Evolutionary conservation across 2,888 invertebrate genomes (phyloP), one percentile per base, ranked within the genome.

Genomic region (Metallyticus violacea): DNA sequence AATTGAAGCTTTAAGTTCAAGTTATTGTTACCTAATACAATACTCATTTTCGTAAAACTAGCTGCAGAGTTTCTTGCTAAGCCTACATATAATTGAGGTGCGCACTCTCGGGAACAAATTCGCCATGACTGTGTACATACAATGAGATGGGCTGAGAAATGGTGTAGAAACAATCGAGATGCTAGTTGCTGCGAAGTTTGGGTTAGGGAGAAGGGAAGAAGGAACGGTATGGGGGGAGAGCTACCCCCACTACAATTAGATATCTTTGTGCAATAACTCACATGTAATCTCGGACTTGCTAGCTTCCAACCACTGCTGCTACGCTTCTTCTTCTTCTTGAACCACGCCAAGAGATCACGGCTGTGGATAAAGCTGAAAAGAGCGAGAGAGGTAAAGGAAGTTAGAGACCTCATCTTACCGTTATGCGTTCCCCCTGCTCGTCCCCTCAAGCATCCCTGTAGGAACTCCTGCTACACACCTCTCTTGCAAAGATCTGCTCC

Each of bases 231-330:
- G 85, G 79, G 85, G 85, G 26, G 85, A 85, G 85, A 85, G 80
- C 62, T 62, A 85, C 85, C 89, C 88, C 89, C 91, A 90, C 92
- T 91, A 92, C 92, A 92, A 92, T 93, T 92, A 92, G 92, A 92
- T 93, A 93, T 93, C 93, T 92, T 92, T 92, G 91, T 91, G 91
- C 92, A 91, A 92, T 93, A 93, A 93, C 94, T 94, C 94, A 94
- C 92, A 93, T 92, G 93, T 93, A 94, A 93, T 92, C 93, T 93
- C 92, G 91, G 91, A 91, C 85, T 85, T 91, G 91, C 91, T 91
- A 91, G 91, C 91, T 90, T 90, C 83, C 83, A 81, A 28, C 28
- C 28, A 4, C 89, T 89, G 89, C 89, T 87, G 82, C 79, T 80
- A 84, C 86, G 30, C 81, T 25, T 81, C 85, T 79, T 86, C 30